Base-by-base conservation (phyloP, 2,113 vertebrate species). In the Nycticorax nycticorax region DNA sequence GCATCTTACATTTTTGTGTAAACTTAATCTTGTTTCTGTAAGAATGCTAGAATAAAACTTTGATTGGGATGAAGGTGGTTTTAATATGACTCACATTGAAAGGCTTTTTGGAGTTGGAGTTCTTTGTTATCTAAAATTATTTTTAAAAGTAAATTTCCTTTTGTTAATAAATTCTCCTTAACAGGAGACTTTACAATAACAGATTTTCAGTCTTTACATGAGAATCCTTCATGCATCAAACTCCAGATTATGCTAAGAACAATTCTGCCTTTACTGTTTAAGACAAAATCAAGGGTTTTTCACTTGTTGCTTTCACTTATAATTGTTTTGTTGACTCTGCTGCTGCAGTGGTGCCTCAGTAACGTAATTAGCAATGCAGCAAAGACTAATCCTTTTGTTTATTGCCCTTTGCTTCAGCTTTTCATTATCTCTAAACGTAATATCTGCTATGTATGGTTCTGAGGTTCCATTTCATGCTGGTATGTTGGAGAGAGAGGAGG, bases 371-470 rank as follows among this genome's bases (percentile, higher is more conserved):
- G 22, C 66, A 75, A 8, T 64, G 66, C 69, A 85, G 77, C 43
- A 50, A 82, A 91, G 78, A 60, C 27, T 81, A 28, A 82, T 86
- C 33, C 45, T 91, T 93, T 92, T 92, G 63, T 86, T 90, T 90
- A 55, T 43, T 86, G 47, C 30, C 73, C 17, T 81, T 94, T 81
- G 32, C 68, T 81, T 95, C 64, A 87, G 39, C 47, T 87, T 35
- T 64, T 67, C 16, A 11, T 52, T 75, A 19, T 93, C 52, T 75
- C 60, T 64, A 75, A 74, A 41, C 53, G 17, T 33, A 50, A 1
- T 66, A 50, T 30, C 45, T 78, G 48, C 26, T 50, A 0, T 72
- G 14, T 41, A 3, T 39, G 32, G 30, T 84, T 92, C 50, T 77
- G 76, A 89, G n/a, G 50, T 83, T 84, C 43, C 23, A 33, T 86